A percentile compares a stretch with the other conserved stretches of the same genome.
These are phyloP conservation scores for Episyrphus balteatus DNA, from an alignment of 1,140 invertebrate genomes.

Conservation along the genomic window DNA sequence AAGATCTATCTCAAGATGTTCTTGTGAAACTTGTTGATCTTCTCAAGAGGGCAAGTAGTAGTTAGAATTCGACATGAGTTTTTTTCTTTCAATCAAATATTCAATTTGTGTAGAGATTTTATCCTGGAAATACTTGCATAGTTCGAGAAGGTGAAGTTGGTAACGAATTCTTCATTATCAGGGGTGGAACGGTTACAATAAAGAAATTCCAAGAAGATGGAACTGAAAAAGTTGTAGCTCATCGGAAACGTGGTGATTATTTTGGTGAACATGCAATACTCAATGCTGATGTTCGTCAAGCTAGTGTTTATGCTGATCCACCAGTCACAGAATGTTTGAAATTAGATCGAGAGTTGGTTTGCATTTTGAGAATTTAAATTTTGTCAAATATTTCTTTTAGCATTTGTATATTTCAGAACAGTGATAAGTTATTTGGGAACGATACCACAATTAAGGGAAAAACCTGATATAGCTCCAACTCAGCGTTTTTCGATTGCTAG, in stretches of 20 bases:
- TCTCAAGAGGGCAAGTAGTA: slow-evolving; percentile 61
- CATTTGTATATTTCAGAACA: slow-evolving; percentile 25
- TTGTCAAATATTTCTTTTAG: not conserved
- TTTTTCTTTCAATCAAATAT: not conserved
- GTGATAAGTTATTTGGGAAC: slow-evolving; percentile 44
- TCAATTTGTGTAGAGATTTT: slow-evolving; percentile 37
- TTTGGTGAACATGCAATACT: slow-evolving; percentile 71
- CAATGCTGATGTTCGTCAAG: slow-evolving; percentile 72
- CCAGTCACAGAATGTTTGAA: slow-evolving; percentile 85
- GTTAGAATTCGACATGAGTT: no score
- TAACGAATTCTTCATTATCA: slow-evolving; percentile 94
- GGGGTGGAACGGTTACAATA: slow-evolving; percentile 74
- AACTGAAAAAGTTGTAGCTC: slow-evolving; percentile 48
- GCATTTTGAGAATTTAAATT: not conserved
- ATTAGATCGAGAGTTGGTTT: slow-evolving; percentile 44
- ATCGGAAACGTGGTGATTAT: slow-evolving; percentile 59
- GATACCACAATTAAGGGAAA: slow-evolving; percentile 28
- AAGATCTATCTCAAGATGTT: slow-evolving; percentile 67
- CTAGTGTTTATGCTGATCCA: slow-evolving; percentile 74
- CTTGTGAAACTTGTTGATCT: slow-evolving; percentile 82
- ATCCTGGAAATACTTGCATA: slow-evolving; percentile 71
- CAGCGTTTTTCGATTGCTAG: slow-evolving; percentile 11
- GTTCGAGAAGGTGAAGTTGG: slow-evolving; percentile 87
- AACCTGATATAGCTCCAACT: slow-evolving; percentile 10
- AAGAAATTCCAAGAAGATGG: slow-evolving; percentile 49